These are phyloP conservation scores for Mactra quadrangularis DNA, from an alignment of 1,140 invertebrate species.

Conservation along the genomic window DNA sequence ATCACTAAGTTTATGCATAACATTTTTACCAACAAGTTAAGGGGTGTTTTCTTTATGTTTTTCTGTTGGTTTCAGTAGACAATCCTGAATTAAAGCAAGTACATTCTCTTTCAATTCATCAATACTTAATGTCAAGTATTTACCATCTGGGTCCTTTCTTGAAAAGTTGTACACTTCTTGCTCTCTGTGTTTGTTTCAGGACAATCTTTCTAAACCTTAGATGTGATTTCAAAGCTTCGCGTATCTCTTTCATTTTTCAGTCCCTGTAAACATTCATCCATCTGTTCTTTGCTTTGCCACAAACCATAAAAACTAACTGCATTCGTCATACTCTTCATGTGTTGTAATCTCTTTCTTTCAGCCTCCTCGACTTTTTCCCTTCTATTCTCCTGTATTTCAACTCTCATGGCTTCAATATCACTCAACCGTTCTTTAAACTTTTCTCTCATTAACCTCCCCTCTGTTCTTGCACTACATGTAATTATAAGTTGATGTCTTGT, in stretches of 20 bases:
- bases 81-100: constrained; percentile 3
- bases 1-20: constrained; percentile 31
- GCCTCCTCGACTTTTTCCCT: constrained; percentile 52
- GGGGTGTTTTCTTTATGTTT: constrained; percentile 11
- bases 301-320: constrained; percentile 59
- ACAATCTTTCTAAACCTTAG: constrained; percentile 57
- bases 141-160: not conserved
- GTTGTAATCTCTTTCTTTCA: constrained; percentile 35
- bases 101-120: constrained; percentile 37
- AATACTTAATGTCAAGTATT: not conserved
- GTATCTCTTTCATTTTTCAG: constrained; percentile 31
- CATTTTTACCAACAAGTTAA: constrained; percentile 35
- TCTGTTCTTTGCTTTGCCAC: constrained; percentile 42
- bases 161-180: constrained; percentile 40
- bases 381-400: constrained; percentile 46
- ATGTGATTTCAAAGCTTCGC: constrained; percentile 52
- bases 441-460: constrained; percentile 52
- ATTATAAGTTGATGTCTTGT: too few species aligned
- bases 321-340: constrained; percentile 35
- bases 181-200: constrained; percentile 50
- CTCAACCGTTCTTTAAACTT: constrained; percentile 50
- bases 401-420: constrained; percentile 53
- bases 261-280: constrained; percentile 52
- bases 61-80: constrained; percentile 4
- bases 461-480: constrained; percentile 57